These are phyloP conservation scores for Frankliniella fusca DNA, from an alignment of 2,888 invertebrate genomes.

Conservation along the genomic window DNA sequence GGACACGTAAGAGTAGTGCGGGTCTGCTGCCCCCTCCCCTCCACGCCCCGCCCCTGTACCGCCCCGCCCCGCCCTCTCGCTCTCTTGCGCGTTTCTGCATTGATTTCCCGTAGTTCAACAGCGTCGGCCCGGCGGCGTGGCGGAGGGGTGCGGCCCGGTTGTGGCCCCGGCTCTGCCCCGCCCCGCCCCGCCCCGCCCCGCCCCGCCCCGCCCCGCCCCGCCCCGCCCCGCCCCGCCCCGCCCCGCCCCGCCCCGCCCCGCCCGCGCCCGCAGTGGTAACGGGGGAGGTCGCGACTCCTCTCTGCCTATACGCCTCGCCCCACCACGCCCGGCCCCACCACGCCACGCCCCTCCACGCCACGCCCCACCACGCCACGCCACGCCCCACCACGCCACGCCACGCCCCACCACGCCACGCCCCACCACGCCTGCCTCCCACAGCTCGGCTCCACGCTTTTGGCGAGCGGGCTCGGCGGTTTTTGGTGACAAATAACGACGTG, in stretches of 20 bases:
- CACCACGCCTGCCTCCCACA: background rate
- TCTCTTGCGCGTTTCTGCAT: background rate
- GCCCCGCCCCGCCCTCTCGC: no score
- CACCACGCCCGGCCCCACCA: background rate
- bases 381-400: no score
- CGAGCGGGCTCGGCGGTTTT: no score
- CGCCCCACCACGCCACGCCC: no score
- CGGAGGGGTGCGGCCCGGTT: background rate
- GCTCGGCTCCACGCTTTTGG: no score
- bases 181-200: background rate
- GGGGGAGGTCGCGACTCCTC: background rate
- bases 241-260: background rate
- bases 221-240: background rate
- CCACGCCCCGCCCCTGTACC: background rate
- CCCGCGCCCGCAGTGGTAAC: background rate
- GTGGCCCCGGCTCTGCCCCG: background rate
- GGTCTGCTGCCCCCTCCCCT: no score
- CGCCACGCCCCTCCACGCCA: no score
- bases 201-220: background rate
- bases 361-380: no score
- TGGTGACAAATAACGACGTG: no score
- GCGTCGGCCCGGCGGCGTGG: background rate
- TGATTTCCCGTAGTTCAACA: slow-evolving; percentile 26
- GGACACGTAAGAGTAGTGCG: no score
- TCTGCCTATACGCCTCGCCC: background rate